Evolutionary conservation across 2,797 vertebrate species (phyloP), one percentile per base, ranked within the genome.

Genomic region (Acrocephalus scirpaceus): DNA sequence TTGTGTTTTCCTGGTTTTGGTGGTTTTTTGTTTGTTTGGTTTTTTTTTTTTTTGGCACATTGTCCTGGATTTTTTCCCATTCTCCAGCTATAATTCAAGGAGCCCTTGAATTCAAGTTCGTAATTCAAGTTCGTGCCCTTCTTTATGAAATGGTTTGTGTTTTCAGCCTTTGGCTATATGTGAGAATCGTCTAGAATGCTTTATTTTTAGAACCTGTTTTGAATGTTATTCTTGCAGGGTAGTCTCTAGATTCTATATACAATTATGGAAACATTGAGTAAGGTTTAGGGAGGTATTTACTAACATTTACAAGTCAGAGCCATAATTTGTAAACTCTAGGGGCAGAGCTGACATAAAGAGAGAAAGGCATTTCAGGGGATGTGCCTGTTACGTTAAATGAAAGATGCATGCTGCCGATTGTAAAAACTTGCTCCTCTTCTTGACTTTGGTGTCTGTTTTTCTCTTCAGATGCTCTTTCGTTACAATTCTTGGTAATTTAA

Each of bases 171-270:
- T 45, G 10, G 29, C 77, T 86, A 6, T 76, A 29, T 42, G 47
- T 60, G 61, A 91, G 78, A 88, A 89, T 74, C 5, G 1, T 88
- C 82, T 83, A 64, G 87, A 90, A 86, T 7, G 21, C 58, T 87
- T 76, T 88, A 76, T 86, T 95, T 94, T 92, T 90, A 86, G 82
- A 83, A 53, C 18, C 50, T 65, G 0, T 77, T 95, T 94, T 86
- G 79, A 36, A 30, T 86, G 75, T 72, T 92, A 15, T 72, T 91
- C 53, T 78, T 93, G 22, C 40, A 72, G 50, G 53, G 13, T 72
- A 54, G 79, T 85, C 60, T 84, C 32, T 79, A 88, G 69, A 62
- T 67, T 62, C 44, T 48, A 9, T 92, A 74, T 84, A 34, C 67
- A 67, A 25, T 89, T 93, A 77, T 64, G 58, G 83, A 94, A 93